Percentiles rank a stretch among this genome's conserved stretches.
Evolutionary conservation across 2,113 vertebrate species (phyloP).

Genomic region (Oxyura jamaicensis): DNA sequence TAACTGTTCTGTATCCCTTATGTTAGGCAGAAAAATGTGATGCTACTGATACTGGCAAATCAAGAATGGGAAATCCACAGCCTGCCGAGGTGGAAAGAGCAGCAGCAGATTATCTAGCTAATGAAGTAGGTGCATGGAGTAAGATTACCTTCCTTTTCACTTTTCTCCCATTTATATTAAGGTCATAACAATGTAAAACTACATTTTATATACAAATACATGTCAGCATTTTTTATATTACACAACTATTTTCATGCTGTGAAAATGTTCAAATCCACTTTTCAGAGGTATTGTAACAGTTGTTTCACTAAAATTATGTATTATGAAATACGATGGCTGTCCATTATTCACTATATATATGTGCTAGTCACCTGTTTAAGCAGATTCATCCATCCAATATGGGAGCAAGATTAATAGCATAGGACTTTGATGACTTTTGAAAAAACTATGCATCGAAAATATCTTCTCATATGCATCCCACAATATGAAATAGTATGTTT

Average conservation of each 20-base stretch:
- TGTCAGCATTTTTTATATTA: background rate
- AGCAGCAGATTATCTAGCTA: background rate
- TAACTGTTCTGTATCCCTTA: background rate
- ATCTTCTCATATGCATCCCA: background rate
- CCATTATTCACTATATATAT: background rate
- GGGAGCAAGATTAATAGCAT: background rate
- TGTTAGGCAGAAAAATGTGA: background rate
- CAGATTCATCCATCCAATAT: background rate
- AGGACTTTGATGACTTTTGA: background rate
- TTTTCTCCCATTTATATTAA: background rate
- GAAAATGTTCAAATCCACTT: background rate
- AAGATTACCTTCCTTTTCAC: background rate
- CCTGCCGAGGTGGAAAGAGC: background rate
- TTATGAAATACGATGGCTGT: fast-evolving
- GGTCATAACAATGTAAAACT: background rate
- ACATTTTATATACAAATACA: background rate
- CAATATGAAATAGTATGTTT: background rate
- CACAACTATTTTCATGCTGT: background rate
- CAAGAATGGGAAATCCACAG: background rate
- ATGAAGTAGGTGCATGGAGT: background rate
- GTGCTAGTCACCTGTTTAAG: background rate
- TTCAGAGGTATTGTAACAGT: background rate
- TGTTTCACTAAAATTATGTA: background rate
- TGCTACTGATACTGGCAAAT: background rate
- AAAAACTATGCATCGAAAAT: background rate